Conservation (phyloP, 2,888 invertebrate species). For the Dinocampus coccinellae region DNA sequence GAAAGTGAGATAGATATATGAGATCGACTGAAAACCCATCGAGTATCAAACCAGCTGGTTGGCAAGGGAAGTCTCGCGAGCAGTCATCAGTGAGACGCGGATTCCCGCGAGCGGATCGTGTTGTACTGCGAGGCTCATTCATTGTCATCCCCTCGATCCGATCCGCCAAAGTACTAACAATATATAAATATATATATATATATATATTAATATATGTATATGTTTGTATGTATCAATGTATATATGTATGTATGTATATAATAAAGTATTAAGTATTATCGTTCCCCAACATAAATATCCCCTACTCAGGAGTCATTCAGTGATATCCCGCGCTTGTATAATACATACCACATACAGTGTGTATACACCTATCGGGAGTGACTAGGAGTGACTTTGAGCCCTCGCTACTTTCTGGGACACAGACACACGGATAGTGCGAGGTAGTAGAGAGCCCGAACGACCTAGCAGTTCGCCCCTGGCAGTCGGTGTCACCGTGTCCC, state of each 20-base stretch:
- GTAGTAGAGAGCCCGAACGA: conserved; percentile 18
- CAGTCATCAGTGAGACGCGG: conserved; percentile 68
- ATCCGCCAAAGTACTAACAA: neutral
- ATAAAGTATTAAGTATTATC: neutral
- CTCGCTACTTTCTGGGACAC: conserved; percentile 28
- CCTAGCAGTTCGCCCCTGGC: conserved; percentile 38
- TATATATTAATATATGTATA: neutral
- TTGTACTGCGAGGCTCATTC: conserved; percentile 30
- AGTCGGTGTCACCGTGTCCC: conserved; percentile 34
- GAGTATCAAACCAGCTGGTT: conserved; percentile 63
- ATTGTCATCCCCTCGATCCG: conserved; percentile 2
- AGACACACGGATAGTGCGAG: conserved; percentile 13
- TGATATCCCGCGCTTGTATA: neutral
- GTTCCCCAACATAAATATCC: neutral
- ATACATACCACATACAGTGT: too few species aligned
- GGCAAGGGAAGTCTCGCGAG: conserved; percentile 59
- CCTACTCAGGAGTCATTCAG: neutral
- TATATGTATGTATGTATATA: neutral
- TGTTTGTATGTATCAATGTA: neutral
- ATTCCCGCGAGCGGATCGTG: conserved; percentile 59
- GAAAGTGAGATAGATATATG: conserved; percentile 35
- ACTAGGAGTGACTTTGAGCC: conserved; percentile 5
- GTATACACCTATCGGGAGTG: neutral
- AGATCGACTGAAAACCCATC: conserved; percentile 48
- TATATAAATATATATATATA: neutral